Percentiles rank a stretch among this genome's conserved stretches.
Evolutionary conservation across 1,140 invertebrate genomes (phyloP).

Genomic region (Halyomorpha halys): DNA sequence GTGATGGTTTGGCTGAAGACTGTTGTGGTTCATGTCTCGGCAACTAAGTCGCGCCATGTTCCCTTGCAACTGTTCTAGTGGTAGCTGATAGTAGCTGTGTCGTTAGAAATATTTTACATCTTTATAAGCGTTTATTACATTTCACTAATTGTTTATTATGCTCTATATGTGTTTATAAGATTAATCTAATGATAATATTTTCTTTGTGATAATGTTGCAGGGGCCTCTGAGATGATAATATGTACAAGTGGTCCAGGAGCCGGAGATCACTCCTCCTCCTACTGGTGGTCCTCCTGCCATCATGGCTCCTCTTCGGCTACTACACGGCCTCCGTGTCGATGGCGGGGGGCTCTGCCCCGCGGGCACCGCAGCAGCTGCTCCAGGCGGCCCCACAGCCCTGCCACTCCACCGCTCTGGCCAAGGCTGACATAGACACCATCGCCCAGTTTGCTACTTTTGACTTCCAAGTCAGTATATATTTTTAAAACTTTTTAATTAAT

Average conservation of each 20-base stretch:
- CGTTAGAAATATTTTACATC: too few relatives aligned
- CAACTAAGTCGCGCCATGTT: too few relatives aligned
- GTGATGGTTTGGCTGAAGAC: too few relatives aligned
- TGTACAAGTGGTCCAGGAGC: constrained; percentile 10
- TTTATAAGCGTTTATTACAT: too few relatives aligned
- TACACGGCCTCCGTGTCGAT: not conserved
- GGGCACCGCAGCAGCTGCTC: not conserved
- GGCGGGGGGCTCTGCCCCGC: not conserved
- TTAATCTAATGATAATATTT: too few relatives aligned
- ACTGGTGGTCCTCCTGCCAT: not conserved
- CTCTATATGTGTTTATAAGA: too few relatives aligned
- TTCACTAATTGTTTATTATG: too few relatives aligned
- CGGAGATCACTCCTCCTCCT: constrained; percentile 7
- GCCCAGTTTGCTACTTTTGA: constrained; percentile 18
- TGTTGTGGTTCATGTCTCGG: too few relatives aligned
- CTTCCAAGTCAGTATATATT: constrained; percentile 23
- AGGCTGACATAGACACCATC: constrained; percentile 21
- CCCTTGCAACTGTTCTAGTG: too few relatives aligned
- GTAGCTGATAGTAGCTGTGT: too few relatives aligned
- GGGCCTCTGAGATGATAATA: constrained; percentile 4
- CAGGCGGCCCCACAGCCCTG: not conserved
- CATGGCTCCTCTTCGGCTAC: constrained; percentile 8
- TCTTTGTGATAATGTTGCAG: not conserved
- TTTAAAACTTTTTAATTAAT: too few relatives aligned
- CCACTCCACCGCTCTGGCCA: not conserved